Percentiles rank a stretch among this genome's conserved stretches.
Evolutionary conservation across 64 coral and sea anemone genomes (phyloP).

Genomic region (Catalaphyllia jardinei): DNA sequence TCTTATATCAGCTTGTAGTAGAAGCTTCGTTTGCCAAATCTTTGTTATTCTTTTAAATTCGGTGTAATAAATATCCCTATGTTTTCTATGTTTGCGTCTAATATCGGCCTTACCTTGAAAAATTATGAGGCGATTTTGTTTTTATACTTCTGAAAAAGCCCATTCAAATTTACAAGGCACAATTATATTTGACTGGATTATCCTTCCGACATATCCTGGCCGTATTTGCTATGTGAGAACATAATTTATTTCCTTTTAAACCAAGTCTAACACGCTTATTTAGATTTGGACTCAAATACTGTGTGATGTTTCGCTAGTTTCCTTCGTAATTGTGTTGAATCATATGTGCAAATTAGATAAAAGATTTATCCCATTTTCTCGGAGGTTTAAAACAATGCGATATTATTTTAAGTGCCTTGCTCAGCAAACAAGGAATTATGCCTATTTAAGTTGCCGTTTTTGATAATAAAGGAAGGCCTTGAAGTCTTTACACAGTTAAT

Average conservation of each 20-base stretch:
- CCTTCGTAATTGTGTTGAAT: neutral
- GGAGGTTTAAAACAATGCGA: neutral
- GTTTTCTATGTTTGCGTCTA: neutral
- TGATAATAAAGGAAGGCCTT: neutral
- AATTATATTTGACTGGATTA: neutral
- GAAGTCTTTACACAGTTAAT: neutral
- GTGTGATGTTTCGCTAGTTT: neutral
- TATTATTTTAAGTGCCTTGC: neutral
- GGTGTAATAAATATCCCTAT: no score
- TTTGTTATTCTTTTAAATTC: neutral
- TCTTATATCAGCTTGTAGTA: neutral
- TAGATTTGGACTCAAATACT: neutral
- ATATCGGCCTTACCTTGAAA: neutral
- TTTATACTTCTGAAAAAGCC: neutral
- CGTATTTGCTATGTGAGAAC: neutral
- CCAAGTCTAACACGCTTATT: neutral
- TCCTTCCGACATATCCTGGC: neutral
- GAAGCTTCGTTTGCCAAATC: neutral
- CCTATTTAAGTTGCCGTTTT: neutral
- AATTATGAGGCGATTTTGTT: neutral
- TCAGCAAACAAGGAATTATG: neutral
- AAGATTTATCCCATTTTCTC: neutral
- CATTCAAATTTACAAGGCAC: neutral
- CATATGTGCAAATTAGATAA: neutral
- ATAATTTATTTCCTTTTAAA: neutral